These are phyloP conservation scores for Octodonta nipae DNA, from an alignment of 2,888 invertebrate genomes.

Conservation along the genomic window DNA sequence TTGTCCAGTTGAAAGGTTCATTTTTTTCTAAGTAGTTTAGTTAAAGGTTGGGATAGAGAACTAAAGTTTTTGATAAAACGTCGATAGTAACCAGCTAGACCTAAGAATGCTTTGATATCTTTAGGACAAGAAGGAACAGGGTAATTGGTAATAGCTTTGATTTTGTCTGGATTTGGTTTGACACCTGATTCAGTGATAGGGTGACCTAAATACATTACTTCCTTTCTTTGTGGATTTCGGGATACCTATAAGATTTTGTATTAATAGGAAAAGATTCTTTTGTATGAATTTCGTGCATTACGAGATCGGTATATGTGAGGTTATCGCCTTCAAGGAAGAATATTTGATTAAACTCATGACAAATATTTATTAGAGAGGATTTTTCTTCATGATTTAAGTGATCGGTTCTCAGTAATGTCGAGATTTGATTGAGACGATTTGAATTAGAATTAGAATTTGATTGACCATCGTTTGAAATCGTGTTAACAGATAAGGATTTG, in stretches of 20 bases:
- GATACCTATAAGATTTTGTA: constrained; percentile 21
- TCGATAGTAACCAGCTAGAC: constrained; percentile 14
- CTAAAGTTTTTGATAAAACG: constrained; percentile 13
- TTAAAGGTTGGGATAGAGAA: constrained; percentile 12
- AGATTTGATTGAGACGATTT: constrained; percentile 4
- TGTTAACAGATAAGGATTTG: too few species aligned
- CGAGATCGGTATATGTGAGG: constrained; percentile 15
- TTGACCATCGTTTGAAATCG: too few species aligned
- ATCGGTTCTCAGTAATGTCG: constrained; percentile 6
- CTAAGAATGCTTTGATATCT: constrained; percentile 15
- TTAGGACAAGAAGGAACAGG: constrained; percentile 9
- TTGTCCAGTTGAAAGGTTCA: constrained; percentile 9
- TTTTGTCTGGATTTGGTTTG: constrained; percentile 12
- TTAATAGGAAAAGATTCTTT: constrained; percentile 10
- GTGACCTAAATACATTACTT: constrained; percentile 14
- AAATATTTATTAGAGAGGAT: constrained; percentile 15
- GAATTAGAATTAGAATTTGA: too few species aligned
- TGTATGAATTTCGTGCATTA: constrained; percentile 17
- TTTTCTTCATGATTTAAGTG: constrained; percentile 21
- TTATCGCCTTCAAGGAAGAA: constrained; percentile 18
- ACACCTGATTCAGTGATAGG: constrained; percentile 13
- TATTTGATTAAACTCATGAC: constrained; percentile 18
- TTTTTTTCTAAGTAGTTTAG: constrained; percentile 13
- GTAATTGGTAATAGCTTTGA: constrained; percentile 9
- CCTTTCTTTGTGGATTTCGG: constrained; percentile 19